phyloP scores from a whole-genome alignment of 2,888 invertebrate genomes.

The Willowsia nigromaculata region DNA sequence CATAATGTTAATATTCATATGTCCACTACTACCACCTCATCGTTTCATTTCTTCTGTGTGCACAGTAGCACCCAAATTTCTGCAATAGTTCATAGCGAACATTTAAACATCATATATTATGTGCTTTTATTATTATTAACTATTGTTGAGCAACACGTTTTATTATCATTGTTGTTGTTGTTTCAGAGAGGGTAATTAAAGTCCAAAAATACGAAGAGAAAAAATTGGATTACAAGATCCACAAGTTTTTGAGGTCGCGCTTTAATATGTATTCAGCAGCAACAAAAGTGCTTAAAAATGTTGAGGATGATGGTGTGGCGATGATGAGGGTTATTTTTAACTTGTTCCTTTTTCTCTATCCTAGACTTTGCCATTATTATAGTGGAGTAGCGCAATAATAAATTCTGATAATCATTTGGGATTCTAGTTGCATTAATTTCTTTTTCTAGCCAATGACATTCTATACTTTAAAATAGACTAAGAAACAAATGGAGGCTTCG shows the following conservation, averaged over 20 bases:
- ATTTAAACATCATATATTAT: constrained; percentile 10
- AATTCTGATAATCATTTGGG: not conserved
- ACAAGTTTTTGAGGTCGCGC: constrained; percentile 65
- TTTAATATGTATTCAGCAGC: not conserved
- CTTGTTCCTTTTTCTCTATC: constrained; percentile 63
- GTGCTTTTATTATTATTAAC: constrained; percentile 16
- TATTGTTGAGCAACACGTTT: constrained; percentile 61
- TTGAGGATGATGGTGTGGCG: not conserved
- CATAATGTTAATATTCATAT: constrained; percentile 36
- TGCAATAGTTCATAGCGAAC: constrained; percentile 18
- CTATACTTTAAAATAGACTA: not conserved
- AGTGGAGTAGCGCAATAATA: constrained; percentile 8
- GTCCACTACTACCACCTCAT: constrained; percentile 35
- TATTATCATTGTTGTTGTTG: constrained; percentile 26
- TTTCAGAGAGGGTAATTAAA: constrained; percentile 53
- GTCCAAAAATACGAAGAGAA: constrained; percentile 23
- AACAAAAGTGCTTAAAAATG: not conserved
- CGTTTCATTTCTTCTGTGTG: not conserved
- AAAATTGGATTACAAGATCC: constrained; percentile 69
- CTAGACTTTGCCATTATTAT: not conserved
- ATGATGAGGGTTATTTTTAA: constrained; percentile 62
- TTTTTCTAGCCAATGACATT: not conserved
- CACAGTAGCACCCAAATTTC: not conserved
- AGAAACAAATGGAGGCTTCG: too few species aligned
- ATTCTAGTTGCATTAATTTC: constrained; percentile 35